Evolutionary conservation across 2,113 vertebrate species (phyloP).

Genomic region (Phyllopteryx taeniolatus): DNA sequence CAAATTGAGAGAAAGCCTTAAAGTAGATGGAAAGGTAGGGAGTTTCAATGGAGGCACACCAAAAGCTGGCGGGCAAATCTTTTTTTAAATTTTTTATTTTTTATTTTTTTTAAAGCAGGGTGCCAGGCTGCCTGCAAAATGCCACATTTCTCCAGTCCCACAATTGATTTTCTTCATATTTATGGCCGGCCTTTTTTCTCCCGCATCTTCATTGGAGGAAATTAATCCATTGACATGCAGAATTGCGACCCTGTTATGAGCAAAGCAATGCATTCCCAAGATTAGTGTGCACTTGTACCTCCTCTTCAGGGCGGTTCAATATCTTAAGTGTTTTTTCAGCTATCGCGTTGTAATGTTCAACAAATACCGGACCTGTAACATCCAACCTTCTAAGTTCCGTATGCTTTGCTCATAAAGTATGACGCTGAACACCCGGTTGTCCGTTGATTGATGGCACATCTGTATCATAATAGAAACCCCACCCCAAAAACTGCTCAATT

Average conservation of each 20-base stretch:
- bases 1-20: conserved; percentile 42
- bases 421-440: background rate
- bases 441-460: too few species aligned
- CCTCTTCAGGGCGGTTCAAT: background rate
- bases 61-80: conserved; percentile 7
- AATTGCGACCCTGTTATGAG: background rate
- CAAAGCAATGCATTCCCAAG: conserved; percentile 9
- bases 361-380: background rate
- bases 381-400: background rate
- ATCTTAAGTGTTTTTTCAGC: background rate
- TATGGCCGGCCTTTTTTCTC: conserved; percentile 13
- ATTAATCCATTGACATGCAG: conserved; percentile 1
- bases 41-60: conserved; percentile 44
- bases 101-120: background rate
- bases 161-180: conserved; percentile 34
- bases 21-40: conserved; percentile 18
- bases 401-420: too few species aligned
- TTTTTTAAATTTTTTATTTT: conserved; percentile 11
- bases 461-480: background rate
- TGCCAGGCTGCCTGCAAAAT: conserved; percentile 7
- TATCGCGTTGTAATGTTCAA: background rate
- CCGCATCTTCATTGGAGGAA: conserved; percentile 1
- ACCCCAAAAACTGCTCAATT: too few species aligned
- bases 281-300: conserved; percentile 5
- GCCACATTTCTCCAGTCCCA: conserved; percentile 21